phyloP scores from a whole-genome alignment of 1,140 invertebrate species.

The Achatina immaculata region DNA sequence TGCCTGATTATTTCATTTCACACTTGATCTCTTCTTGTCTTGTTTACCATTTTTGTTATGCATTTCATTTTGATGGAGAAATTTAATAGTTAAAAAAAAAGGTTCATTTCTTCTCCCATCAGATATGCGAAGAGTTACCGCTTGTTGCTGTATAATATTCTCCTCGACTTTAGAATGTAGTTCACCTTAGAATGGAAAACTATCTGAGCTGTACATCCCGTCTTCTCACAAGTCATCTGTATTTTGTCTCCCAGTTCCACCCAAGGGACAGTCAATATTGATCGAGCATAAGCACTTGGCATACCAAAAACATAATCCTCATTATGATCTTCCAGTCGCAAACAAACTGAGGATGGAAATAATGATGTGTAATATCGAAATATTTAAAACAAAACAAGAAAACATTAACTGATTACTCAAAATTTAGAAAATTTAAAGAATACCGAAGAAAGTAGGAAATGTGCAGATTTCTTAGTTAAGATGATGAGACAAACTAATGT shows the following conservation, averaged over 20 bases:
- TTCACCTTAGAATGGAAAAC: slow-evolving; percentile 91
- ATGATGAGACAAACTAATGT: too few relatives aligned
- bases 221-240: slow-evolving; percentile 88
- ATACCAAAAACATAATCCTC: slow-evolving; percentile 95
- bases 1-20: too few relatives aligned
- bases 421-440: background rate
- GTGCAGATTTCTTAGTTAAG: too few relatives aligned
- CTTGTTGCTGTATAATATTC: too few relatives aligned
- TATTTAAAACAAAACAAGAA: background rate
- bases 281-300: slow-evolving; percentile 95
- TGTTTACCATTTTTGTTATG: too few relatives aligned
- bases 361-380: background rate
- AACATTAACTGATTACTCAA: background rate
- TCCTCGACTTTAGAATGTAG: too few relatives aligned
- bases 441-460: too few relatives aligned
- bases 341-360: slow-evolving; percentile 74
- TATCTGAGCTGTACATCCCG: slow-evolving; percentile 87
- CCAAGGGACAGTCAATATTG: slow-evolving; percentile 96
- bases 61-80: too few relatives aligned
- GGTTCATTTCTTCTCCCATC: too few relatives aligned
- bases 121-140: too few relatives aligned
- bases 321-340: slow-evolving; percentile 84
- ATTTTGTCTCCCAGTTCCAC: slow-evolving; percentile 94
- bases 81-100: too few relatives aligned
- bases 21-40: too few relatives aligned